Conservation (phyloP, 2,888 invertebrate species). For the Athalia rosae region DNA sequence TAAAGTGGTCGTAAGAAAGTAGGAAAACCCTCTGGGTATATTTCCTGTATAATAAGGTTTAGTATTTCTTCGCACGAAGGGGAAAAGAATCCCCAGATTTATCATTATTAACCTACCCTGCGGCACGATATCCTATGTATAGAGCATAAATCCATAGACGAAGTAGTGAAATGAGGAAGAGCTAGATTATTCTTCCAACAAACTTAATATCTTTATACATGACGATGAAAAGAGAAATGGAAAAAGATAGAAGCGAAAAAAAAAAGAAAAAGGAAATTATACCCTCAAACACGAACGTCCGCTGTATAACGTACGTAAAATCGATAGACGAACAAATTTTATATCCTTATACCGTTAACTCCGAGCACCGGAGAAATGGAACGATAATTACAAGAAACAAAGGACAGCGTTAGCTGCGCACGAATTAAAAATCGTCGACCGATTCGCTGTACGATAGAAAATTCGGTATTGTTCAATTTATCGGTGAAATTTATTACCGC, state of each 20-base stretch:
- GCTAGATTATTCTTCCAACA: neutral
- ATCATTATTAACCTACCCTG: neutral
- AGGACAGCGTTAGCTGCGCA: too few relatives aligned
- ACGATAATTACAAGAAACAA: too few relatives aligned
- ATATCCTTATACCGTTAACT: too few relatives aligned
- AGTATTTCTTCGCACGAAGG: conserved; percentile 17
- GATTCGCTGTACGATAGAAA: too few relatives aligned
- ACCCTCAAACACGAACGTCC: too few relatives aligned
- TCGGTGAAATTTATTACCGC: neutral
- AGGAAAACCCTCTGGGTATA: neutral
- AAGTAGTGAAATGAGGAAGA: neutral
- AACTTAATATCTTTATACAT: conserved; percentile 13
- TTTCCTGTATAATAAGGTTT: conserved; percentile 22
- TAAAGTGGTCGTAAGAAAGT: conserved; percentile 28
- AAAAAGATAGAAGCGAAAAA: neutral
- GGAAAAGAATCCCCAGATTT: neutral
- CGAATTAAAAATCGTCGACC: too few relatives aligned
- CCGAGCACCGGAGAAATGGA: too few relatives aligned
- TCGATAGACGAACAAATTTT: too few relatives aligned
- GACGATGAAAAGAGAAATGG: neutral
- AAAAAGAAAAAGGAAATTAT: too few relatives aligned
- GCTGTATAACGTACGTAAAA: too few relatives aligned
- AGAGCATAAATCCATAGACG: conserved; percentile 5
- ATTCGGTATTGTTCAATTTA: neutral
- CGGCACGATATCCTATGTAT: neutral